phyloP scores from a whole-genome alignment of 2,797 vertebrate genomes.

The Typhlichthys subterraneus region DNA sequence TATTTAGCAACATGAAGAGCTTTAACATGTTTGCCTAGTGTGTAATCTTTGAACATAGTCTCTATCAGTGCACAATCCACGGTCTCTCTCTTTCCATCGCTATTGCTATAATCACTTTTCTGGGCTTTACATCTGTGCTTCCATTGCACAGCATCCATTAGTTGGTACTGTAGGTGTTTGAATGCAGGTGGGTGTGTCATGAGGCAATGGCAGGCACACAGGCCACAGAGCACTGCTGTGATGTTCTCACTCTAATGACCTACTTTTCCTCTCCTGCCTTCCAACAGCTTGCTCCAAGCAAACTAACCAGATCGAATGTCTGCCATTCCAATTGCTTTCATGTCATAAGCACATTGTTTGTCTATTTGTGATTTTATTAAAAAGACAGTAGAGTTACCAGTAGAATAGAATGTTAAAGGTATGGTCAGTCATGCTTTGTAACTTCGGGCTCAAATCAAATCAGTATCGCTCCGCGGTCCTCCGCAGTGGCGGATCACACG shows the following conservation, averaged over 20 bases:
- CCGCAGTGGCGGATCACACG: no score
- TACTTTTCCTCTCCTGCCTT: conserved; percentile 71
- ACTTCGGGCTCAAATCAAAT: no score
- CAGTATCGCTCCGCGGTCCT: no score
- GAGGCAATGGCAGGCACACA: conserved; percentile 40
- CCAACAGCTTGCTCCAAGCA: conserved; percentile 68
- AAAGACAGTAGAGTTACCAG: no score
- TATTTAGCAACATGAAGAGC: conserved; percentile 16
- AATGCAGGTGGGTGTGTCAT: conserved; percentile 52
- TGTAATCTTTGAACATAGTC: conserved; percentile 39
- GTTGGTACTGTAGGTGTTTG: conserved; percentile 27
- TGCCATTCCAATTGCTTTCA: conserved; percentile 63
- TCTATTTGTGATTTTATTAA: conserved; percentile 27
- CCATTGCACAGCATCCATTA: conserved; percentile 40
- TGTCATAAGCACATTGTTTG: conserved; percentile 53
- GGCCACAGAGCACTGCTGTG: conserved; percentile 45
- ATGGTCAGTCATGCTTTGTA: no score
- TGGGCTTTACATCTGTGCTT: conserved; percentile 11
- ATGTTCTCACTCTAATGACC: conserved; percentile 71
- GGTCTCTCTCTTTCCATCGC: neutral
- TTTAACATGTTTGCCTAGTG: conserved; percentile 11
- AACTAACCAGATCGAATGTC: conserved; percentile 65
- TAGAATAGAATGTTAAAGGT: no score
- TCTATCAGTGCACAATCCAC: conserved; percentile 24
- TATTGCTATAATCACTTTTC: conserved; percentile 12